Percentiles rank a stretch among this genome's conserved stretches.
These are phyloP conservation scores for Podilymbus podiceps DNA, from an alignment of 2,113 vertebrate genomes.

Conservation along the genomic window DNA sequence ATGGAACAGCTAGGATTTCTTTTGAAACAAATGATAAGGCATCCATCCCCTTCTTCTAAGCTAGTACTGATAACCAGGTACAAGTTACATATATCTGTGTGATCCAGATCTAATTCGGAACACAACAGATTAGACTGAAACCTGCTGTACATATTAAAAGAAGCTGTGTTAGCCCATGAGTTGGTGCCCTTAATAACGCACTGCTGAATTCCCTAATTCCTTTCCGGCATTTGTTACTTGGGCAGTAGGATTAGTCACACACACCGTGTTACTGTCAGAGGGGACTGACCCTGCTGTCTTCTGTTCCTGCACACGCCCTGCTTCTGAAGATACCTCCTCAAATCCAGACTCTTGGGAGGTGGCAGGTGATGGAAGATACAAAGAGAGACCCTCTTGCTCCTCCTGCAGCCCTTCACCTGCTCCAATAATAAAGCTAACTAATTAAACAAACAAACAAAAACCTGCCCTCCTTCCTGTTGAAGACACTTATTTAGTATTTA, in stretches of 20 bases:
- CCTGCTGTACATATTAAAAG: not conserved
- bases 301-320: not conserved
- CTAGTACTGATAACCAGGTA: not conserved
- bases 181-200: not conserved
- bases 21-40: not conserved
- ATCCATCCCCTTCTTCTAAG: not conserved
- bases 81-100: not conserved
- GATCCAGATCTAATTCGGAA: not conserved
- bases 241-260: not conserved
- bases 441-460: not conserved
- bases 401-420: not conserved
- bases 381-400: not conserved
- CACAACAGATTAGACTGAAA: not conserved
- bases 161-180: not conserved
- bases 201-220: not conserved
- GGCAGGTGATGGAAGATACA: too few species aligned
- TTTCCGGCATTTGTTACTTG: not conserved
- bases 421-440: not conserved
- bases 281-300: not conserved
- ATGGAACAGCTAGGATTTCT: not conserved
- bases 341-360: fast-evolving
- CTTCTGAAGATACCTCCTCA: not conserved
- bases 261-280: not conserved
- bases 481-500: not conserved
- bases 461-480: fast-evolving